Base-by-base conservation (phyloP, 2,797 vertebrate species). In the Tapirus indicus region DNA sequence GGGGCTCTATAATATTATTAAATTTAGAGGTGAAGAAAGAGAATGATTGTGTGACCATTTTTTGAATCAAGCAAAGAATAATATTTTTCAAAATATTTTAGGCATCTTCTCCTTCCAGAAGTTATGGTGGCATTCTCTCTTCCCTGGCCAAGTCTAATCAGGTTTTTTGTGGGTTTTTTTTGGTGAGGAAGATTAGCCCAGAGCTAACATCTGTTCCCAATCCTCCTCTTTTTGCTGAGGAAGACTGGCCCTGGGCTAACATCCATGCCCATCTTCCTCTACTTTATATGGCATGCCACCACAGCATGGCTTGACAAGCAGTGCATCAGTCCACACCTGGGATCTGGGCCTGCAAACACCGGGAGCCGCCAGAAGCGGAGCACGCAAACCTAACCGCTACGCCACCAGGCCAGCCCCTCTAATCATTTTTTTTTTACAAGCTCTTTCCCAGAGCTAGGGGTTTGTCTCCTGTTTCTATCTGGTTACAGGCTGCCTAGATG, bases 61-160 rank as follows among this genome's bases (percentile, higher is more conserved):
- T 38, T 23, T 13, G 18, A 18, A 78, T 72, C 18, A 82, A 94
- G 20, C 75, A 78, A 92, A 52, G 17, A 44, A 79, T 58, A 86
- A 86, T 68, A 32, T 66, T 82, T 89, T 87, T 21, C 44, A 32
- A 92, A 64, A 62, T 87, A 54, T 86, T 89, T 89, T 71, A 71
- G 54, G 10, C 20, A 83, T 32, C 49, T 29, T 38, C 7, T 49
- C 35, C 18, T 71, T 23, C 72, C 66, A 77, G 35, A 91, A 88
- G 52, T 82, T 20, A 23, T 8, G 29, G 6, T 52, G 8, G 8
- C 13, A 14, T 71, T 38, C 18, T 77, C 6, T 85, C 47, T 82
- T 82, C 54, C 3, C 29, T 47, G 5, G 29, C 6, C 69, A 88
- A 95, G 49, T 94, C 10, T 8, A 79, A 23, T 72, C 38, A 3